Evolutionary conservation across 2,888 invertebrate species (phyloP).

Genomic region (Meganola albula): DNA sequence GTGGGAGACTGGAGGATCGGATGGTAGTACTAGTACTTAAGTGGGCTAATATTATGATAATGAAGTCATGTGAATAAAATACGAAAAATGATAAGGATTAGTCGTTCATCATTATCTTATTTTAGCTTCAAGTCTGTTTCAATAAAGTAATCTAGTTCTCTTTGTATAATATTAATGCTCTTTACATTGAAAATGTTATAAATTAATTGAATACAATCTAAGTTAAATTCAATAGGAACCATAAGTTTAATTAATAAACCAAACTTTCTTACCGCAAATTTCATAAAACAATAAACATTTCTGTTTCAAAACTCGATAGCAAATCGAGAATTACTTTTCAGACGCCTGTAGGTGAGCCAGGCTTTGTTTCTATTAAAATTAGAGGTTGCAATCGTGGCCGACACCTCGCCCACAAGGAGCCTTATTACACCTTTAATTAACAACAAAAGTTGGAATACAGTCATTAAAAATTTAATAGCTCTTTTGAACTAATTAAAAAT

Average conservation of each 20-base stretch:
- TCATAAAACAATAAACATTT: slow-evolving; percentile 19
- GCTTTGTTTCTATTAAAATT: slow-evolving; percentile 34
- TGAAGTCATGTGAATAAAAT: too few species aligned
- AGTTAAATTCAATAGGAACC: too few species aligned
- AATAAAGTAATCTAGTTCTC: too few species aligned
- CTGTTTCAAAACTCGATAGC: slow-evolving; percentile 21
- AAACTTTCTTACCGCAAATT: slow-evolving; percentile 10
- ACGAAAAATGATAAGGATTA: too few species aligned
- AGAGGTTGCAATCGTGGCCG: slow-evolving; percentile 37
- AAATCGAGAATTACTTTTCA: slow-evolving; percentile 22
- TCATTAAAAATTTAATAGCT: slow-evolving; percentile 68
- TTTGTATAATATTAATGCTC: too few species aligned
- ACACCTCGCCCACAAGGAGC: slow-evolving; percentile 27
- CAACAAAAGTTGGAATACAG: slow-evolving; percentile 55
- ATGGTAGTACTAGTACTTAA: too few species aligned
- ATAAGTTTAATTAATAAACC: slow-evolving; percentile 11
- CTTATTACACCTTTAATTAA: slow-evolving; percentile 48
- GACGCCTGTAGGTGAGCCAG: slow-evolving; percentile 10
- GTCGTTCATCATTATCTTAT: too few species aligned
- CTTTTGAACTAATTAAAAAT: slow-evolving; percentile 73
- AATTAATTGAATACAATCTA: too few species aligned
- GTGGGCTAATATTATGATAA: too few species aligned
- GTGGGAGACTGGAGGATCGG: too few species aligned
- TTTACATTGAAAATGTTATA: too few species aligned
- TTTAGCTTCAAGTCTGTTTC: too few species aligned